Conservation (phyloP, 2,113 vertebrate genomes). For the Nesogale talazaci region DNA sequence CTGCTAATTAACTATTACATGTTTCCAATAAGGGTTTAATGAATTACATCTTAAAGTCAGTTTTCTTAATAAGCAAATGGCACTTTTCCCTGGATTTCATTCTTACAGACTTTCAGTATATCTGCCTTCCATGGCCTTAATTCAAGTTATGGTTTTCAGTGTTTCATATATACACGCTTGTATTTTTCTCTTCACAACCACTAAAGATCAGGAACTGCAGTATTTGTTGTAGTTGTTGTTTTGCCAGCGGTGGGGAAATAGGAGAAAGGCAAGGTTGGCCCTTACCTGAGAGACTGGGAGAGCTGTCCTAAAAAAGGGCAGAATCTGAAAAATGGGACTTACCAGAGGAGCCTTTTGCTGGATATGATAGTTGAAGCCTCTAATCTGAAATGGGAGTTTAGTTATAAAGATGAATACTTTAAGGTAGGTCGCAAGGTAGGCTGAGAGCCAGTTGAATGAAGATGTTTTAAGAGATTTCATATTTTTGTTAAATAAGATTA, state of each 20-base stretch:
- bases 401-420: neutral
- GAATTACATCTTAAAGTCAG: neutral
- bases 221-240: neutral
- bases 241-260: neutral
- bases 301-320: neutral
- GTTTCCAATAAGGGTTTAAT: neutral
- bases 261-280: neutral
- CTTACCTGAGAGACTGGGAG: neutral
- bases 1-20: slow-evolving; percentile 4
- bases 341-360: neutral
- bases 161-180: neutral
- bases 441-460: neutral
- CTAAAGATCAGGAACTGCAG: neutral
- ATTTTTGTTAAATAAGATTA: slow-evolving; percentile 5
- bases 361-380: neutral
- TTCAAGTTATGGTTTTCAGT: neutral
- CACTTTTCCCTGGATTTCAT: neutral
- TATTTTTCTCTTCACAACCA: slow-evolving; percentile 17
- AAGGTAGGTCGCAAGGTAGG: neutral
- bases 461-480: neutral
- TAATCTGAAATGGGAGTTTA: neutral
- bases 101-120: slow-evolving; percentile 7
- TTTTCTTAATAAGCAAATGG: slow-evolving; percentile 36
- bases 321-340: neutral
- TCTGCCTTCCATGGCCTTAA: neutral